phyloP scores from a whole-genome alignment of 1,140 invertebrate genomes.

The Latrodectus geometricus region DNA sequence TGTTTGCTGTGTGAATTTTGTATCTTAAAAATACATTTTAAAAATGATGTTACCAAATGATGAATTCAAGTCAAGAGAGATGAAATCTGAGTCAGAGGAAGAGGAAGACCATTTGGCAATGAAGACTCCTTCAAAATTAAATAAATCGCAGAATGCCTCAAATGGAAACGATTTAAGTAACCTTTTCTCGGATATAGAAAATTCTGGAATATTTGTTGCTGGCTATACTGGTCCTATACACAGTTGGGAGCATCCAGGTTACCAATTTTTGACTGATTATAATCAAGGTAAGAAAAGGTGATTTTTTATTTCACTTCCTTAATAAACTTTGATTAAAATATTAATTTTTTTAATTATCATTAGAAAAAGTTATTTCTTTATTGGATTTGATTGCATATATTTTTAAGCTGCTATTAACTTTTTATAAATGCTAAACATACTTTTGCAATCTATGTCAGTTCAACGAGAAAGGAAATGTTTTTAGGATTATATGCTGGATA shows the following conservation, averaged over 20 bases:
- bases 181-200: slow-evolving; percentile 22
- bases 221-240: slow-evolving; percentile 59
- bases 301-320: neutral
- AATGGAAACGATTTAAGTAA: neutral
- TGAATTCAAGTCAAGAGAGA: neutral
- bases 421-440: too few species aligned
- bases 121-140: neutral
- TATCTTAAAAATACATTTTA: too few species aligned
- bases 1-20: too few species aligned
- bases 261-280: slow-evolving; percentile 47
- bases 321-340: neutral
- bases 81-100: slow-evolving; percentile 9
- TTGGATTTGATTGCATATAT: neutral
- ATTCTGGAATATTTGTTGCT: slow-evolving; percentile 46
- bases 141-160: neutral
- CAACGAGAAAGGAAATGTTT: too few species aligned
- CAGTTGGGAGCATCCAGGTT: slow-evolving; percentile 56
- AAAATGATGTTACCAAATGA: slow-evolving; percentile 35
- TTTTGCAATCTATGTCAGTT: too few species aligned
- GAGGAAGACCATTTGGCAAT: neutral
- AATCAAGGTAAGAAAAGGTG: slow-evolving; percentile 17
- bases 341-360: neutral
- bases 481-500: too few species aligned
- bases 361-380: neutral
- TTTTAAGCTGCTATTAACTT: neutral